A percentile compares a stretch with the other conserved stretches of the same genome.
These are phyloP conservation scores for Carlito syrichta DNA, from an alignment of 2,113 vertebrate species.

Conservation along the genomic window DNA sequence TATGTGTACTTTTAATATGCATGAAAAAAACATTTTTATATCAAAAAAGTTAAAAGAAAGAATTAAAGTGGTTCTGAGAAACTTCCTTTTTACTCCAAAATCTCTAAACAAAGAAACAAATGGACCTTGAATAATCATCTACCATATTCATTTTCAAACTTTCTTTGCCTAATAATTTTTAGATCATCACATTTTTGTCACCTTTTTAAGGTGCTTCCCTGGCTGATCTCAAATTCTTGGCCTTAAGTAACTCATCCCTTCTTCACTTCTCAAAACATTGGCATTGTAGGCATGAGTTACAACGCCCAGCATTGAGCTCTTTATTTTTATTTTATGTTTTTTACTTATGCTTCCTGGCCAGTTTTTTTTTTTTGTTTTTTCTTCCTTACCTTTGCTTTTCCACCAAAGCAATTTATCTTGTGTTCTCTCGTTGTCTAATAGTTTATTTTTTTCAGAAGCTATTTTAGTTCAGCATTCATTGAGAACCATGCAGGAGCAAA, in stretches of 20 bases:
- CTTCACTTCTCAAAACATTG: too few relatives aligned
- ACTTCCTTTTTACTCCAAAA: neutral
- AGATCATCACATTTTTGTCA: neutral
- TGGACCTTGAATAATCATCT: neutral
- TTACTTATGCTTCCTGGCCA: neutral
- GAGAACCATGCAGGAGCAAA: neutral
- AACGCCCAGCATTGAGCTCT: too few relatives aligned
- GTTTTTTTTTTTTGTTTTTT: neutral
- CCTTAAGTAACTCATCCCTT: too few relatives aligned
- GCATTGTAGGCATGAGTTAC: too few relatives aligned
- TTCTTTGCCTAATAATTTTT: neutral
- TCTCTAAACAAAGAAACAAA: neutral
- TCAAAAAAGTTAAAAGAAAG: neutral
- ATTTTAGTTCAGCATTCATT: neutral
- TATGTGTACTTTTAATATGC: neutral
- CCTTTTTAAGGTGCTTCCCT: too few relatives aligned
- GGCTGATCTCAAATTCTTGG: too few relatives aligned
- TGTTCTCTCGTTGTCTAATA: neutral
- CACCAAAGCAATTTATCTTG: neutral
- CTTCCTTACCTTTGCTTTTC: too few relatives aligned
- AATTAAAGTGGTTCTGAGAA: neutral
- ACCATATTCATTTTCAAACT: neutral
- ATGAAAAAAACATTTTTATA: neutral
- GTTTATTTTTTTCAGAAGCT: neutral
- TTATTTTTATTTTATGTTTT: neutral